A percentile compares a stretch with the other conserved stretches of the same genome.
Conservation (phyloP, 2,113 vertebrate genomes). For the Nibea albiflora region DNA sequence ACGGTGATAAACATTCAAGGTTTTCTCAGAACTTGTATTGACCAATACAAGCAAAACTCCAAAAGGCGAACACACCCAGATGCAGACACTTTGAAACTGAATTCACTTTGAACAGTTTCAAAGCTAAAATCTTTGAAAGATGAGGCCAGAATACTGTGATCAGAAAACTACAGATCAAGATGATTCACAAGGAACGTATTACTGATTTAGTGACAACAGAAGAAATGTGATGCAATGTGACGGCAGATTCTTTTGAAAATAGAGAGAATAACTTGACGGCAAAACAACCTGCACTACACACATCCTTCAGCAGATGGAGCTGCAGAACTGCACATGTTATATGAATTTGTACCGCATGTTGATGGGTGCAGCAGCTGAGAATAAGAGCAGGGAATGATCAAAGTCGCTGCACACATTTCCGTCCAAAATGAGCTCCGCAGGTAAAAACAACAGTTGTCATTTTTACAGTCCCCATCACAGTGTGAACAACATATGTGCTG, state of each 20-base stretch:
- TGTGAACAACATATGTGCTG: constrained; percentile 37
- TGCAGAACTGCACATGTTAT: not conserved
- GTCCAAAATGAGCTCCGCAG: constrained; percentile 12
- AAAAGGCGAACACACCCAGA: too few relatives aligned
- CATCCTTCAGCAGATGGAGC: constrained; percentile 54
- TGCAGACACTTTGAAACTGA: too few relatives aligned
- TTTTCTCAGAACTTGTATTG: too few relatives aligned
- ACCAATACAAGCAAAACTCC: too few relatives aligned
- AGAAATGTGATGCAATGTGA: not conserved
- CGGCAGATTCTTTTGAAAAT: too few relatives aligned
- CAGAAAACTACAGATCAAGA: not conserved
- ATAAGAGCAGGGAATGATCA: not conserved
- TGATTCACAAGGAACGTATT: not conserved
- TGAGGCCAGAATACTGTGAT: not conserved
- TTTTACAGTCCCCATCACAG: constrained; percentile 23
- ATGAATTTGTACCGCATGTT: not conserved
- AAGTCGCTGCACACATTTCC: not conserved
- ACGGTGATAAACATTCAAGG: too few relatives aligned
- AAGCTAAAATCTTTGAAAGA: too few relatives aligned
- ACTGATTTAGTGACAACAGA: too few relatives aligned
- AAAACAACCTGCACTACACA: constrained; percentile 4
- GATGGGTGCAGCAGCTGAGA: not conserved
- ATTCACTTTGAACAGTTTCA: too few relatives aligned
- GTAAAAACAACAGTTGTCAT: constrained; percentile 26
- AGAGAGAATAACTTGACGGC: not conserved